Base-by-base conservation (phyloP, 2,797 vertebrate genomes). In the Sebastes itinus region DNA sequence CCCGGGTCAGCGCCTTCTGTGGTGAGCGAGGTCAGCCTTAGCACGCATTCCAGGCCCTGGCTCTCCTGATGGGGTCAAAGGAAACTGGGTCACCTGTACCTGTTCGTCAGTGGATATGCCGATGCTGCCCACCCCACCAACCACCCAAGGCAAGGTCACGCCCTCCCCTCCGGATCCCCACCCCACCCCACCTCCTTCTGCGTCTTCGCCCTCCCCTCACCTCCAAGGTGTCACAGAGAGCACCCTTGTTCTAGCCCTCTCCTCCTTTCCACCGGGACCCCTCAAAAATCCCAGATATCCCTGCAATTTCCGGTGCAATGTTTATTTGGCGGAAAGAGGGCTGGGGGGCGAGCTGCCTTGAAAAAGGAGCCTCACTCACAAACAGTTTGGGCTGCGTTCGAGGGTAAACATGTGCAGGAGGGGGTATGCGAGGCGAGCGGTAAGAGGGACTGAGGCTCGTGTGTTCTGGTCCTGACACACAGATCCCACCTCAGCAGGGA, bases 221-320 rank as follows among this genome's bases (percentile, higher is more conserved):
- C 89, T 92, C 84, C 65, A 28, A 86, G 89, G 89, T 92, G 92
- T 93, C 85, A 95, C 94, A 95, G 92, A 94, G 90, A 92, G 91
- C 83, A 56, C 74, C 89, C 92, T 95, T 96, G 95, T 95, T 95
- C 94, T 65, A 52, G 65, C 56, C 20, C 58, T 82, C 75, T 80
- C 84, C 89, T 84, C 81, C 92, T 94, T 94, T 94, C 94, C 93
- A 91, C 79, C 73, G 79, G 90, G 87, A 94, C 83, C 93, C 93
- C 93, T 86, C 92, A 95, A 95, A 96, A 94, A 96, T 96, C 94
- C 95, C 93, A 95, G 94, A 92, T 94, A 96, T 96, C 93, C 92
- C 76, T 89, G 94, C 93, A 96, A 96, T 96, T 96, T 96, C 95
- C 95, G 95, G 93, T 87, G 92, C 93, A 91, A 92, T 95, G 94